A percentile compares a stretch with the other conserved stretches of the same genome.
These are phyloP conservation scores for Stenolophus ochropezus DNA, from an alignment of 2,888 invertebrate species.

Conservation along the genomic window DNA sequence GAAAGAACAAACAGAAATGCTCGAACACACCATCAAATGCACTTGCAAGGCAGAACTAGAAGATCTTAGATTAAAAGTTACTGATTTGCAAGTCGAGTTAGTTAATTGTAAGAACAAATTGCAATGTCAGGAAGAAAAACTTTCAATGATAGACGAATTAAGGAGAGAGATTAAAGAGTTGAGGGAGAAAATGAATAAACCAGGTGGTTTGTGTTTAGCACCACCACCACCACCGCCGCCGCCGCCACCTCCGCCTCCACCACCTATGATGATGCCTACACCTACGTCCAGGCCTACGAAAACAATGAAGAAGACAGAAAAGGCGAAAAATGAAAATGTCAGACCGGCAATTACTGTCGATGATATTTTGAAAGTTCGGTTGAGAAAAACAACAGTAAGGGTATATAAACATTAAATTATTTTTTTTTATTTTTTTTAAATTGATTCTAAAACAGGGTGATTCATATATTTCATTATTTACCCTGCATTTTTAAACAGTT, in stretches of 20 bases:
- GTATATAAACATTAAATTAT: not conserved
- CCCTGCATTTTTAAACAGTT: no score
- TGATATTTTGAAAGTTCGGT: constrained; percentile 71
- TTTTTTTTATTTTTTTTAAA: no score
- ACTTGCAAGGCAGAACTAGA: constrained; percentile 53
- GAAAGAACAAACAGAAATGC: constrained; percentile 23
- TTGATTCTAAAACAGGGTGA: no score
- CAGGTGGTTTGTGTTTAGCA: constrained; percentile 60
- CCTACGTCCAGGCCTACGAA: constrained; percentile 7
- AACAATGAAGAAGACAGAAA: constrained; percentile 54
- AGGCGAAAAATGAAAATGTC: constrained; percentile 62
- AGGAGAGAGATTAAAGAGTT: constrained; percentile 49
- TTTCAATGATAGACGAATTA: constrained; percentile 54
- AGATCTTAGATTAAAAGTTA: constrained; percentile 64
- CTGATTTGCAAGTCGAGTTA: constrained; percentile 63
- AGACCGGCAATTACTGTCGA: constrained; percentile 70
- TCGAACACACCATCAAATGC: not conserved
- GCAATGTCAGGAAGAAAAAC: constrained; percentile 9
- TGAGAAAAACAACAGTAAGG: constrained; percentile 69
- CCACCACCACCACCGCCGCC: constrained; percentile 66
- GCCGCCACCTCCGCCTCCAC: constrained; percentile 66
- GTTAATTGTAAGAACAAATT: constrained; percentile 61
- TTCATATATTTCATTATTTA: no score
- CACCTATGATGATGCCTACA: constrained; percentile 59
- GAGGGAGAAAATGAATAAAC: not conserved